Conservation (phyloP, 92 coral and sea anemone species). For the Epizoanthus stellaris region DNA sequence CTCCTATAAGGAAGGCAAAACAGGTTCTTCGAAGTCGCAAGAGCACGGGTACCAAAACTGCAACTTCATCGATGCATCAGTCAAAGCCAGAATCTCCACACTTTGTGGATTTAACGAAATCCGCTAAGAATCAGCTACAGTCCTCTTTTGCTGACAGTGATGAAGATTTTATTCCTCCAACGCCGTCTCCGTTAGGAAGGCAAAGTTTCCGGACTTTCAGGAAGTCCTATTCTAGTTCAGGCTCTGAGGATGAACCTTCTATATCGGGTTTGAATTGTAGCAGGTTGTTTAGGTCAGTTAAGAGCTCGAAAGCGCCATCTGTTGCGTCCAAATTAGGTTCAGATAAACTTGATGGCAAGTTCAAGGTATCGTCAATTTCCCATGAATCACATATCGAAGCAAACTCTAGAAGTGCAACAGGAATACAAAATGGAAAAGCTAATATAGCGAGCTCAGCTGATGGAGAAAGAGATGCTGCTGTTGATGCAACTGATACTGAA, state of each 20-base stretch:
- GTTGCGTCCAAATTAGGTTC: neutral
- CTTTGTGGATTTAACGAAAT: neutral
- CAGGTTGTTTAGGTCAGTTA: neutral
- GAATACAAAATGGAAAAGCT: neutral
- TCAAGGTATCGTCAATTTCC: neutral
- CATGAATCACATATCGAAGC: neutral
- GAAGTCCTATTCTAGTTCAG: neutral
- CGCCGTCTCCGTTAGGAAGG: conserved; percentile 72
- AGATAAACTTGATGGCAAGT: neutral
- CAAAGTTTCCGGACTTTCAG: conserved; percentile 45
- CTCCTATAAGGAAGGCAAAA: conserved; percentile 32
- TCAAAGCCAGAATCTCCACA: neutral
- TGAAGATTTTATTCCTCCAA: conserved; percentile 84
- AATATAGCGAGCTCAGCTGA: neutral
- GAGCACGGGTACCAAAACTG: neutral
- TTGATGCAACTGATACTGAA: neutral
- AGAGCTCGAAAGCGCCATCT: neutral
- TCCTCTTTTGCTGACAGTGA: conserved; percentile 30
- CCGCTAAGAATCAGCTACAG: neutral
- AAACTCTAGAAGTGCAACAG: neutral
- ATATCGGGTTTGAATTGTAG: neutral
- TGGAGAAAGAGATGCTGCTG: neutral
- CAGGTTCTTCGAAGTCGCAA: conserved; percentile 25
- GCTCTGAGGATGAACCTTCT: conserved; percentile 33
- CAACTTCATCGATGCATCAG: neutral